Conservation (phyloP, 2,797 vertebrate species). For the Tenualosa thibaudeaui region DNA sequence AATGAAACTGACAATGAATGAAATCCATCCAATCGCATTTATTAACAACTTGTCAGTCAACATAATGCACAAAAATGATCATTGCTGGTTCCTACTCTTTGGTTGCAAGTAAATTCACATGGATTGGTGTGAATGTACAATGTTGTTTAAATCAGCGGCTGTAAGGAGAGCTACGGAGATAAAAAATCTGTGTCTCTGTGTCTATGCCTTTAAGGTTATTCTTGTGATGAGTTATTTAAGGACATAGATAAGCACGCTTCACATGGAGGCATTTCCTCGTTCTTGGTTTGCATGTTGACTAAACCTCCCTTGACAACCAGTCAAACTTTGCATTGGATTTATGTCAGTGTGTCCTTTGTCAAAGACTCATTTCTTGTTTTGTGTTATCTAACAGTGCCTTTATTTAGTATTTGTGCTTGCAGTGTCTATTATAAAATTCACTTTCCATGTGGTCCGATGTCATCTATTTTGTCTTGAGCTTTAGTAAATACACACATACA, state of each 20-base stretch:
- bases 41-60: too few relatives aligned
- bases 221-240: slow-evolving; percentile 1
- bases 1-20: too few relatives aligned
- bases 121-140: too few relatives aligned
- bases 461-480: not conserved
- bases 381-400: not conserved
- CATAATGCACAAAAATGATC: too few relatives aligned
- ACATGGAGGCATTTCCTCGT: not conserved
- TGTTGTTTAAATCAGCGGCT: too few relatives aligned
- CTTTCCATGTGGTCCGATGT: not conserved
- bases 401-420: not conserved
- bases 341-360: not conserved
- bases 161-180: too few relatives aligned
- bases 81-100: too few relatives aligned
- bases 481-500: not conserved
- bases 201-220: not conserved
- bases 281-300: not conserved
- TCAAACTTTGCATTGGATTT: not conserved
- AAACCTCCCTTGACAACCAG: not conserved
- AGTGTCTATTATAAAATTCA: not conserved
- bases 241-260: not conserved
- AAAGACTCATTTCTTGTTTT: not conserved
- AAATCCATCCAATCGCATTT: too few relatives aligned
- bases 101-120: too few relatives aligned
- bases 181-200: too few relatives aligned